Conservation (phyloP, 2,797 vertebrate species). For the Leptatherina wallacei region DNA sequence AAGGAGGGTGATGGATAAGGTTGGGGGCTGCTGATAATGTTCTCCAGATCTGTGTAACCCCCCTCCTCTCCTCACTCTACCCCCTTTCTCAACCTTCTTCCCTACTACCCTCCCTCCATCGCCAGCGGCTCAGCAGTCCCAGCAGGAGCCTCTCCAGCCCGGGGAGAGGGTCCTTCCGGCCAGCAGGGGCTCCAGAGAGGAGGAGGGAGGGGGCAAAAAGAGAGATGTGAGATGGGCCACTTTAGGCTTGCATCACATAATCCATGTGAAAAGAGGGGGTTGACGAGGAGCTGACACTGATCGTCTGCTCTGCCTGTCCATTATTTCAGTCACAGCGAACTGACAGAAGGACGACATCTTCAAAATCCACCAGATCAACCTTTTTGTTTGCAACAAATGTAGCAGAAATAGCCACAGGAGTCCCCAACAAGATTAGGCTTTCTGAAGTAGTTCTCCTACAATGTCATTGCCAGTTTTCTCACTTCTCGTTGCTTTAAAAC, state of each 20-base stretch:
- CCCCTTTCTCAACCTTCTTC: slow-evolving; percentile 1
- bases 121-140: slow-evolving; percentile 69
- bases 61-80: slow-evolving; percentile 14
- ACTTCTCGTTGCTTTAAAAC: slow-evolving; percentile 56
- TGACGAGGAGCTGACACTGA: slow-evolving; percentile 79
- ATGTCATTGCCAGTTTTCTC: slow-evolving; percentile 49
- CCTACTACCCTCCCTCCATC: slow-evolving; percentile 28
- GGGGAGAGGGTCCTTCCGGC: slow-evolving; percentile 78
- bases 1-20: slow-evolving; percentile 54
- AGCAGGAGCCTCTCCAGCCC: slow-evolving; percentile 82
- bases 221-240: slow-evolving; percentile 52
- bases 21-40: slow-evolving; percentile 66
- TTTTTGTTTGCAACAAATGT: slow-evolving; percentile 85
- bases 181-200: slow-evolving; percentile 65
- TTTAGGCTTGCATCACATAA: slow-evolving; percentile 72
- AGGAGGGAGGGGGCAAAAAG: slow-evolving; percentile 6
- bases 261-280: slow-evolving; percentile 69
- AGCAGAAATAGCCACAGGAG: slow-evolving; percentile 83
- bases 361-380: slow-evolving; percentile 70
- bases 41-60: slow-evolving; percentile 62
- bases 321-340: slow-evolving; percentile 79
- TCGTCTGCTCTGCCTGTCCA: slow-evolving; percentile 77
- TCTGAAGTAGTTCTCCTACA: slow-evolving; percentile 69
- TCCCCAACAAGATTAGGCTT: slow-evolving; percentile 58
- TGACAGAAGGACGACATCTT: slow-evolving; percentile 75